phyloP scores from a whole-genome alignment of 2,113 vertebrate species.

The Lamprotornis superbus region DNA sequence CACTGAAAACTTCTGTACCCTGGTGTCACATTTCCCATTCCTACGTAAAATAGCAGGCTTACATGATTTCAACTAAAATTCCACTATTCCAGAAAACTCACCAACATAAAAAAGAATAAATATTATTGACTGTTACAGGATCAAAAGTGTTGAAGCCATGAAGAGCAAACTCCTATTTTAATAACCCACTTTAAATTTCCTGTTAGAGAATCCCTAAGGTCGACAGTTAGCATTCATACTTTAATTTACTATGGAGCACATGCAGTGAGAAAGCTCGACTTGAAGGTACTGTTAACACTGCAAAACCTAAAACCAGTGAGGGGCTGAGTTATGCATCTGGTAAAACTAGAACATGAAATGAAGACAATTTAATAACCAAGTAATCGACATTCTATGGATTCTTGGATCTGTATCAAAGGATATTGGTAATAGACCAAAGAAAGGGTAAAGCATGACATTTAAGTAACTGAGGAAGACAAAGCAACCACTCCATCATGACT shows the following conservation, averaged over 20 bases:
- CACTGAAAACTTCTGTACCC: not conserved
- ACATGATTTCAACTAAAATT: not conserved
- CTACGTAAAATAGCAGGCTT: not conserved
- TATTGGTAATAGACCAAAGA: not conserved
- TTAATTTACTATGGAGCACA: not conserved
- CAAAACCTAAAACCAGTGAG: not conserved
- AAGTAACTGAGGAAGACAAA: not conserved
- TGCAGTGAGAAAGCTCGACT: not conserved
- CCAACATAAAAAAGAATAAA: not conserved
- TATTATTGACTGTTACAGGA: not conserved
- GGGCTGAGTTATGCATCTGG: not conserved
- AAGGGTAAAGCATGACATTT: not conserved
- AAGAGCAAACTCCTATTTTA: not conserved
- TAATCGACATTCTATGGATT: not conserved
- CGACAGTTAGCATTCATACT: not conserved
- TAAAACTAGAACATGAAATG: not conserved
- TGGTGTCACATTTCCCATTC: not conserved
- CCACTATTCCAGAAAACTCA: conserved; percentile 11
- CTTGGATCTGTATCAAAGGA: not conserved
- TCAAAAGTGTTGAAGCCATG: not conserved
- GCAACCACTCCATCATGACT: not conserved
- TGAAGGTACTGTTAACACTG: not conserved
- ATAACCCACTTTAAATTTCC: not conserved
- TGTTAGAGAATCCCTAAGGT: not conserved
- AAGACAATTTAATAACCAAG: not conserved